phyloP scores from a whole-genome alignment of 1,140 invertebrate genomes.

The Micrasema longulum region DNA sequence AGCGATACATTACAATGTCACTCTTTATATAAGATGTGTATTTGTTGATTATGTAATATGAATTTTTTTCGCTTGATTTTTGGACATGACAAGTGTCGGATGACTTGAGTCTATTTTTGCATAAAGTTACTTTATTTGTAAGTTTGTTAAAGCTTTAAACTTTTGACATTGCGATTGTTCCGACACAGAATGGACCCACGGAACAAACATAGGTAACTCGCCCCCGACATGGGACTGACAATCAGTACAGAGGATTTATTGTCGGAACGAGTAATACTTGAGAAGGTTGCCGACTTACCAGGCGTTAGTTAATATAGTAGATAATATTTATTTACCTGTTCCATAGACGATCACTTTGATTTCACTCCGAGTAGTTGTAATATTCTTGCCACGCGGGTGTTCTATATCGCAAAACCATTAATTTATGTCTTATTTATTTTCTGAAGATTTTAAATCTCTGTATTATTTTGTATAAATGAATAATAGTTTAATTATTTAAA shows the following conservation, averaged over 20 bases:
- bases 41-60: slow-evolving; percentile 13
- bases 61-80: slow-evolving; percentile 4
- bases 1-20: slow-evolving; percentile 4
- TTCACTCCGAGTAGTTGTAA: too few relatives aligned
- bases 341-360: too few relatives aligned
- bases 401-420: slow-evolving; percentile 27
- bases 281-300: too few relatives aligned
- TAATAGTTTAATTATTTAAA: not conserved
- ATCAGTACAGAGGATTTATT: too few relatives aligned
- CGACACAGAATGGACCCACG: too few relatives aligned
- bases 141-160: slow-evolving; percentile 18
- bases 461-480: slow-evolving; percentile 20
- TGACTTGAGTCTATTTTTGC: slow-evolving; percentile 18
- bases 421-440: slow-evolving; percentile 31
- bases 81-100: too few relatives aligned
- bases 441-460: slow-evolving; percentile 25
- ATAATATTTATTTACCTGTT: too few relatives aligned
- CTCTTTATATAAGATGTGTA: slow-evolving; percentile 22
- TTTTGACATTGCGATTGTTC: too few relatives aligned
- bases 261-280: too few relatives aligned
- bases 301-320: too few relatives aligned
- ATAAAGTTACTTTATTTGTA: slow-evolving; percentile 25
- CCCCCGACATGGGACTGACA: too few relatives aligned
- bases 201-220: too few relatives aligned
- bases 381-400: slow-evolving; percentile 27